Percentiles rank a stretch among this genome's conserved stretches.
These are phyloP conservation scores for Meloidogyne chitwoodi DNA, from an alignment of 1,140 invertebrate genomes.

Conservation along the genomic window DNA sequence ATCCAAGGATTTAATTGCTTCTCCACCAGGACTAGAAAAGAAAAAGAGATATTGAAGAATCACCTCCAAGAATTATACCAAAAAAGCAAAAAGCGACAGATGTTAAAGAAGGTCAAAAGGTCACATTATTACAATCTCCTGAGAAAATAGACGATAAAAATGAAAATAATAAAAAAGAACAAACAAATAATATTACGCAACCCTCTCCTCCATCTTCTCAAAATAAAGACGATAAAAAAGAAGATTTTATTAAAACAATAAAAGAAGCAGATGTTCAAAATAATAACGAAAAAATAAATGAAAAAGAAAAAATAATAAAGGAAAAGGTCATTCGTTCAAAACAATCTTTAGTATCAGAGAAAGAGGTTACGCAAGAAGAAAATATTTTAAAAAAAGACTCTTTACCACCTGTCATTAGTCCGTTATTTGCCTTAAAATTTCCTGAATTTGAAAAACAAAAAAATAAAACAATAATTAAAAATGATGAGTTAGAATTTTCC, in stretches of 20 bases:
- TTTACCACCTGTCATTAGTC: background rate
- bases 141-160: too few species aligned
- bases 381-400: background rate
- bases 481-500: background rate
- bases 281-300: background rate
- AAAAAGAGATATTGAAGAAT: background rate
- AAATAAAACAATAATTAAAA: background rate
- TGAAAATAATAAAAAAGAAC: too few species aligned
- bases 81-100: background rate
- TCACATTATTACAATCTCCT: background rate
- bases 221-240: too few species aligned
- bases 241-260: too few species aligned
- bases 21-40: background rate
- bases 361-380: background rate
- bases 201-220: too few species aligned
- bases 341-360: background rate
- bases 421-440: background rate
- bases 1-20: background rate
- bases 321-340: too few species aligned
- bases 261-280: background rate
- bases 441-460: background rate
- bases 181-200: too few species aligned
- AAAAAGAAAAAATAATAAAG: too few species aligned
- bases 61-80: too few species aligned
- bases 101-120: background rate